These are phyloP conservation scores for Polypedilum vanderplanki DNA, from an alignment of 1,140 invertebrate species.

Conservation along the genomic window DNA sequence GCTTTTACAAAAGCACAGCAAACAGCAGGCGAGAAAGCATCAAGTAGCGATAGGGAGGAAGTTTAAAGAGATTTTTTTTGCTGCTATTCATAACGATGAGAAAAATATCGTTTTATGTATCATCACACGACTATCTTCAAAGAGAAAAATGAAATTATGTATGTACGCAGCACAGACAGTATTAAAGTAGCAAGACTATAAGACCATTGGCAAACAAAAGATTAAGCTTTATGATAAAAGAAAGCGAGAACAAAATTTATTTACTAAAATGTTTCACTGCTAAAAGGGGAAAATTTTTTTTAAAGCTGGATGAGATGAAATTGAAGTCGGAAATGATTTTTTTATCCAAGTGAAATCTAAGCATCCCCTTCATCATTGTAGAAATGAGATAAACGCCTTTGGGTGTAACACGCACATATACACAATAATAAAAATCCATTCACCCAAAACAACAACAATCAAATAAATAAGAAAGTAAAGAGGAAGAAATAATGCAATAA, in stretches of 20 bases:
- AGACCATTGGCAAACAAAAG: background rate
- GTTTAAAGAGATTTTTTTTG: background rate
- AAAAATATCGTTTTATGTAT: background rate
- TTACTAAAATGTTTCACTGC: background rate
- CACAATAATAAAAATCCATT: too few species aligned
- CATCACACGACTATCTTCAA: too few species aligned
- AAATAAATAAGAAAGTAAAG: background rate
- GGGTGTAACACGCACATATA: too few species aligned
- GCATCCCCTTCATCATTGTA: too few species aligned
- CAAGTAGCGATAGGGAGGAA: background rate
- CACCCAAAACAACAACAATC: too few species aligned
- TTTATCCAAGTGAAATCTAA: background rate
- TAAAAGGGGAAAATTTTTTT: background rate
- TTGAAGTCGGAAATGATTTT: background rate
- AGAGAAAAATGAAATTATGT: background rate
- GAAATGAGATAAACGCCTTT: too few species aligned
- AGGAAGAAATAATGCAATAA: background rate
- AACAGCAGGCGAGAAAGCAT: background rate
- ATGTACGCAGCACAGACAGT: background rate
- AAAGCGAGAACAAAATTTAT: background rate
- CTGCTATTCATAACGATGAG: too few species aligned
- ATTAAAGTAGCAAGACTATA: background rate
- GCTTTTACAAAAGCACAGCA: background rate
- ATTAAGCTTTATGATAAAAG: background rate
- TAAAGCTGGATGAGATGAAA: background rate